Percentiles rank a stretch among this genome's conserved stretches.
Evolutionary conservation across 2,113 vertebrate genomes (phyloP).

Genomic region (Hippocampus comes): DNA sequence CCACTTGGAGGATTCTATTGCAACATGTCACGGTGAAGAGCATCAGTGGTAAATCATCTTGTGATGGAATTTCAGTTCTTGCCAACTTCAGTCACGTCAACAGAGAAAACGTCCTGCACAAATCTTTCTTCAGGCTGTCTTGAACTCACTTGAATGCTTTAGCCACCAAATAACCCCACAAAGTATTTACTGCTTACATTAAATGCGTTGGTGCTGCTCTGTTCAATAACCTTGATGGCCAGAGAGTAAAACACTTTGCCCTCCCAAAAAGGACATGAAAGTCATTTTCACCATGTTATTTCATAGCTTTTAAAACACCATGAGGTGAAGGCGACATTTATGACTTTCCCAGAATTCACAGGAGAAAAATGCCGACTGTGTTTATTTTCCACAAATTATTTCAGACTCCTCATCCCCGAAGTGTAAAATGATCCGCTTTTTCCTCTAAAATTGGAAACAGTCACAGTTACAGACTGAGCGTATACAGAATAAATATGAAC

Average conservation of each 20-base stretch:
- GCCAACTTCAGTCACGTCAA: conserved; percentile 1
- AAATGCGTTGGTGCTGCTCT: background rate
- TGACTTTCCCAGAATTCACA: conserved; percentile 25
- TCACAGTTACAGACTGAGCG: background rate
- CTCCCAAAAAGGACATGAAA: background rate
- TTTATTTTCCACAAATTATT: conserved; percentile 29
- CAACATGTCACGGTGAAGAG: background rate
- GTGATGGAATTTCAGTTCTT: background rate
- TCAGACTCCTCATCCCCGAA: conserved; percentile 14
- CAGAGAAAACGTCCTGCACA: background rate
- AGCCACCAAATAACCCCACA: background rate
- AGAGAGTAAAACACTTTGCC: background rate
- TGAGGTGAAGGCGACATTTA: conserved; percentile 26
- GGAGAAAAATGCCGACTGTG: conserved; percentile 18
- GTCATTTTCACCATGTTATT: background rate
- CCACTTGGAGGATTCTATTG: background rate
- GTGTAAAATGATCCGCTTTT: conserved; percentile 14
- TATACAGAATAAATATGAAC: background rate
- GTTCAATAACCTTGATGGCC: background rate
- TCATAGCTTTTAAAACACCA: background rate
- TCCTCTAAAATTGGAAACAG: conserved; percentile 7
- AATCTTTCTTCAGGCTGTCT: background rate
- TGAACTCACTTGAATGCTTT: conserved; percentile 5
- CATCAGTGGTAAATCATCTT: background rate
- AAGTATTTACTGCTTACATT: background rate